phyloP scores from a whole-genome alignment of 2,888 invertebrate genomes.

The Aquatica leii region DNA sequence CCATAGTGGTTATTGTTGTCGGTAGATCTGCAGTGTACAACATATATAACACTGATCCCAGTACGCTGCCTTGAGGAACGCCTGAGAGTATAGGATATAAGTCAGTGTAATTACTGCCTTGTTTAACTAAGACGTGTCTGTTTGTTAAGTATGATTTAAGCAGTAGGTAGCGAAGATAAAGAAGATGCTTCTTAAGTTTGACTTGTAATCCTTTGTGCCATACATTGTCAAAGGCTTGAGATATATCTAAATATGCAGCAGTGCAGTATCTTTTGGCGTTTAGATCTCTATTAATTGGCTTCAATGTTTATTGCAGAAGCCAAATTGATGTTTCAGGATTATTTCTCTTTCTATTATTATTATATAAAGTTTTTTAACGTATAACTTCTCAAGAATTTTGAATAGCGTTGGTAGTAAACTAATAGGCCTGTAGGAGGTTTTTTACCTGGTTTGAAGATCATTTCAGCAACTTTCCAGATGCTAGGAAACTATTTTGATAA shows the following conservation, averaged over 20 bases:
- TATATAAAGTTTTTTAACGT: background rate
- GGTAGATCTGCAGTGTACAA: no score
- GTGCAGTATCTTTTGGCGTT: no score
- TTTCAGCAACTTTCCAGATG: background rate
- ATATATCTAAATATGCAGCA: background rate
- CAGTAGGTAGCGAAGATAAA: no score
- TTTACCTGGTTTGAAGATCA: background rate
- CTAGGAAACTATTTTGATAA: no score
- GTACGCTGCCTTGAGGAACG: constrained; percentile 8
- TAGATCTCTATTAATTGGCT: background rate
- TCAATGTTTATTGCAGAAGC: background rate
- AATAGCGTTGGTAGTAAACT: constrained; percentile 11
- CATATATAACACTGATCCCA: background rate
- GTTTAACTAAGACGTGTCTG: background rate
- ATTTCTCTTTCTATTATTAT: no score
- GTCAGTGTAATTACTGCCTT: background rate
- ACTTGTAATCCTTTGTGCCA: no score
- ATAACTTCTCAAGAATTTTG: constrained; percentile 9
- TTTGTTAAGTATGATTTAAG: no score
- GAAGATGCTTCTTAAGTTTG: no score
- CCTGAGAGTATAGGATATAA: no score
- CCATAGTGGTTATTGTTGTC: no score
- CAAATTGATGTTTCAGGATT: no score
- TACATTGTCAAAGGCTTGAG: constrained; percentile 5
- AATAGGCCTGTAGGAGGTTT: constrained; percentile 12